Evolutionary conservation across 2,797 vertebrate genomes (phyloP).

Genomic region (Syndactyla subalaris): DNA sequence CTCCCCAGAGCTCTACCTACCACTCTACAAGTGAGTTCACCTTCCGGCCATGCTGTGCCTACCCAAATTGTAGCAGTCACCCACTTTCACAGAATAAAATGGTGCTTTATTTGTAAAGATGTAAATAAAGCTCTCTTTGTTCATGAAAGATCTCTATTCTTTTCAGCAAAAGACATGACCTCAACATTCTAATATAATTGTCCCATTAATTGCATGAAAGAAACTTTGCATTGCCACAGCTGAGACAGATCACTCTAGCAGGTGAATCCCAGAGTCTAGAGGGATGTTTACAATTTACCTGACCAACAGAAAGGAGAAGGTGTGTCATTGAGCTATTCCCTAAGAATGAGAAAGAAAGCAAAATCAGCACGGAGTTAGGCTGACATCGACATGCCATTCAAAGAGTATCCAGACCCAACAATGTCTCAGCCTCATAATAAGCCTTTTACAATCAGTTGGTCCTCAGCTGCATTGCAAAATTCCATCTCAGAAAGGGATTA

Average conservation of each 20-base stretch:
- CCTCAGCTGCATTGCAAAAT: constrained; percentile 9
- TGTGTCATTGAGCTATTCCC: constrained; percentile 15
- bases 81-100: constrained; percentile 26
- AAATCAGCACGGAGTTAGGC: background rate
- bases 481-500: background rate
- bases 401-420: constrained; percentile 21
- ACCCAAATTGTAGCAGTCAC: constrained; percentile 15
- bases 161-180: constrained; percentile 60
- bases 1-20: background rate
- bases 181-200: constrained; percentile 63
- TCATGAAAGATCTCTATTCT: constrained; percentile 55
- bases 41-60: constrained; percentile 28
- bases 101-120: constrained; percentile 46
- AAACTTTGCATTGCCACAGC: constrained; percentile 17
- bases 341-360: constrained; percentile 1
- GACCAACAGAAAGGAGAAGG: constrained; percentile 34
- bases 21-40: background rate
- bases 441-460: background rate
- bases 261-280: constrained; percentile 30
- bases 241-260: constrained; percentile 2
- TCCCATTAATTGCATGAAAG: constrained; percentile 45
- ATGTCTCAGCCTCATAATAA: constrained; percentile 30
- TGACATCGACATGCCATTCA: constrained; percentile 27
- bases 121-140: constrained; percentile 62
- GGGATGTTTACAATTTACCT: constrained; percentile 32